These are phyloP conservation scores for Pangasius sanitwongsei DNA, from an alignment of 2,797 vertebrate genomes.

Conservation along the genomic window DNA sequence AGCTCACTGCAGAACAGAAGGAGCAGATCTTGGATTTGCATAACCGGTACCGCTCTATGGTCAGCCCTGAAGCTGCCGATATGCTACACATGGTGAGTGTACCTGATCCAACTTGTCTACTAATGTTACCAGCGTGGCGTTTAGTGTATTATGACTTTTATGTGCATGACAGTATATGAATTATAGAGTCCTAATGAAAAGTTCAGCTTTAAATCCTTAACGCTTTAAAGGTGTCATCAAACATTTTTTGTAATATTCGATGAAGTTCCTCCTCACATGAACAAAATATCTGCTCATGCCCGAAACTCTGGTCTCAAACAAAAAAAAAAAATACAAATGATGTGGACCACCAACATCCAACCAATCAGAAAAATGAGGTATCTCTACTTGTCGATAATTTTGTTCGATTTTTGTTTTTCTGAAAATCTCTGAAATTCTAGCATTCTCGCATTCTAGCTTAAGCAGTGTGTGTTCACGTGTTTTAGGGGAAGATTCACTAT, in stretches of 20 bases:
- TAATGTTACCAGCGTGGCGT: background rate
- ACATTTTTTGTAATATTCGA: background rate
- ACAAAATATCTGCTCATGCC: background rate
- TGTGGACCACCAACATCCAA: background rate
- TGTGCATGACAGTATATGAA: background rate
- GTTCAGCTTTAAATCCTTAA: background rate
- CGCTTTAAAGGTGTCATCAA: background rate
- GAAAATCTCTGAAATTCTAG: background rate
- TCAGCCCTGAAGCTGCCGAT: slow-evolving; percentile 67
- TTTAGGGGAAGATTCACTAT: background rate
- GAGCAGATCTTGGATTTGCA: slow-evolving; percentile 72
- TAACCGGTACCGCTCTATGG: slow-evolving; percentile 69
- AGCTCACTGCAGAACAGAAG: slow-evolving; percentile 64
- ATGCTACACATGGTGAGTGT: slow-evolving; percentile 73
- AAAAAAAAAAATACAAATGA: background rate
- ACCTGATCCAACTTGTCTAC: background rate
- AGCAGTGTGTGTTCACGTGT: background rate
- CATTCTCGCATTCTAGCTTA: background rate
- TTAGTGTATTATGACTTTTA: background rate
- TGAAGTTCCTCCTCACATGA: background rate
- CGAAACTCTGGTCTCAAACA: background rate
- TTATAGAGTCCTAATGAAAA: background rate
- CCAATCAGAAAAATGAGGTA: background rate
- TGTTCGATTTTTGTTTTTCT: background rate
- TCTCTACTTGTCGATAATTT: too few relatives aligned